Percentiles rank a stretch among this genome's conserved stretches.
These are phyloP conservation scores for Poecilia wingei DNA, from an alignment of 2,797 vertebrate genomes.

Conservation along the genomic window DNA sequence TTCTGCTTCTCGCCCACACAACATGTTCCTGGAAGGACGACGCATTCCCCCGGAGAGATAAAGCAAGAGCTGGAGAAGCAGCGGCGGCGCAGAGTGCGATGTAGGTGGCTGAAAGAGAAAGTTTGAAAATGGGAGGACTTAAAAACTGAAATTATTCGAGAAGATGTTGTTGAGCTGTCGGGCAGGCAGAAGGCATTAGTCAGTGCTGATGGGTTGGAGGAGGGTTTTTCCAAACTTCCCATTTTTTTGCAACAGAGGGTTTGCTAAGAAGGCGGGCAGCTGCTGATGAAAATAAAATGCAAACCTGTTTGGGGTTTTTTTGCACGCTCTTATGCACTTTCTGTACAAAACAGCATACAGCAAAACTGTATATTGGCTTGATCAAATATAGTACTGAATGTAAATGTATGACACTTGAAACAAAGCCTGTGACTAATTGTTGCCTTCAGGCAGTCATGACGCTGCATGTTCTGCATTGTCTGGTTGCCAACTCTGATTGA, in stretches of 20 bases:
- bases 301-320: background rate
- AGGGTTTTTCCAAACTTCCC: constrained; percentile 59
- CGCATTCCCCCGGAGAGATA: constrained; percentile 25
- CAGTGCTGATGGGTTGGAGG: constrained; percentile 2
- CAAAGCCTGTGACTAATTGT: background rate
- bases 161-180: background rate
- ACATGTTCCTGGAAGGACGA: constrained; percentile 4
- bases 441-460: background rate
- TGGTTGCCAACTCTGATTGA: background rate
- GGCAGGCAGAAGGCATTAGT: constrained; percentile 1
- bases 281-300: background rate
- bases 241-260: constrained; percentile 33
- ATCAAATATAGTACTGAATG: background rate
- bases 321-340: background rate
- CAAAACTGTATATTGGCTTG: background rate
- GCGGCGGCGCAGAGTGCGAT: constrained; percentile 15
- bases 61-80: background rate
- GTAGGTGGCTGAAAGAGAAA: constrained; percentile 5
- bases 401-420: background rate
- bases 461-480: background rate
- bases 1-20: constrained; percentile 38
- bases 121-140: constrained; percentile 1
- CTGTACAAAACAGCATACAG: background rate
- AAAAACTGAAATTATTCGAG: background rate
- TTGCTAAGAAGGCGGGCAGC: background rate